Evolutionary conservation across 2,113 vertebrate species (phyloP).

Genomic region (Psilopsiagon aurifrons): DNA sequence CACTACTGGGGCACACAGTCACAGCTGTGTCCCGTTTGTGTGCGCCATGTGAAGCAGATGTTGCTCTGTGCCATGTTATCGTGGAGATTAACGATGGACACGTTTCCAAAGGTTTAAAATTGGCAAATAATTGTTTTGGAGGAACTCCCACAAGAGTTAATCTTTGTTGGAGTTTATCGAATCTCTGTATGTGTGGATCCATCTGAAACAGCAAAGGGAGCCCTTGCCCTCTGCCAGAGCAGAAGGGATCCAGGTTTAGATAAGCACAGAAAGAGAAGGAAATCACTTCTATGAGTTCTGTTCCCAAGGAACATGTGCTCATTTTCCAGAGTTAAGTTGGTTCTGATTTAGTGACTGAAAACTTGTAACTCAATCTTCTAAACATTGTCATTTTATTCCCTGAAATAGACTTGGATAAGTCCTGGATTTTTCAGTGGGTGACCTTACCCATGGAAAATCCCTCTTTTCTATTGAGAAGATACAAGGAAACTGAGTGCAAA

Average conservation of each 20-base stretch:
- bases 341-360: background rate
- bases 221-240: background rate
- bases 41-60: background rate
- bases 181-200: background rate
- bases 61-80: conserved; percentile 1
- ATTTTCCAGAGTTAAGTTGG: background rate
- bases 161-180: conserved; percentile 7
- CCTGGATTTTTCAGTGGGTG: background rate
- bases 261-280: background rate
- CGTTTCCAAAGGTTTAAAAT: conserved; percentile 43
- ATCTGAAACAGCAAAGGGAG: background rate
- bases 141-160: conserved; percentile 5
- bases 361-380: background rate
- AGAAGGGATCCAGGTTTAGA: background rate
- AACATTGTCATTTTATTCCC: background rate
- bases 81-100: background rate
- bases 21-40: conserved; percentile 16
- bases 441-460: background rate
- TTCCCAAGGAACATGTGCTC: background rate
- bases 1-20: background rate
- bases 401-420: background rate
- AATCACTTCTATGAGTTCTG: background rate
- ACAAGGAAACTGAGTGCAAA: background rate
- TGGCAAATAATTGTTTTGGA: conserved; percentile 55
- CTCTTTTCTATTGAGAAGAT: background rate